Evolutionary conservation across 2,888 invertebrate genomes (phyloP).

Genomic region (Aphrophora alni): DNA sequence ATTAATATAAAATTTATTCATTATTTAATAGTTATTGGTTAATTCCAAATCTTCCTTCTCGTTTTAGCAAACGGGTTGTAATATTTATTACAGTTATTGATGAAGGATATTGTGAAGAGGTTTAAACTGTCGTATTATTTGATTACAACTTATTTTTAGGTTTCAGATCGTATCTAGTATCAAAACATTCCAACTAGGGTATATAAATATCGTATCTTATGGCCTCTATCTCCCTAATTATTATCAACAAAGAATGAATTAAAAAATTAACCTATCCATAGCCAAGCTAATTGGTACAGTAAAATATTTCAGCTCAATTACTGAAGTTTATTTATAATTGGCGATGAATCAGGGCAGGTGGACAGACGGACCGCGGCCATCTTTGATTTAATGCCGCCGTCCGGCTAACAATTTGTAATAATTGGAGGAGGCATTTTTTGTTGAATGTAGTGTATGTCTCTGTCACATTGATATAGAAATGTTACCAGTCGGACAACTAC

Average conservation of each 20-base stretch:
- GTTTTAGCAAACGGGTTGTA: too few relatives aligned
- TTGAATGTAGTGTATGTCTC: background rate
- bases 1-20: too few relatives aligned
- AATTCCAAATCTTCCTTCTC: too few relatives aligned
- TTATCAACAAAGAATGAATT: background rate
- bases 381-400: slow-evolving; percentile 9
- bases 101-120: too few relatives aligned
- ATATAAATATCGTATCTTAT: background rate
- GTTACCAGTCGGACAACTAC: background rate
- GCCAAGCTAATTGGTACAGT: background rate
- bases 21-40: too few relatives aligned
- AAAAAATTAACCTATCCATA: background rate
- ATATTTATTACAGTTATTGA: too few relatives aligned
- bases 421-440: background rate
- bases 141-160: background rate
- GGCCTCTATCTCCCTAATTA: background rate
- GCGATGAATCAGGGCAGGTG: slow-evolving; percentile 6
- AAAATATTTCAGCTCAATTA: slow-evolving; percentile 2
- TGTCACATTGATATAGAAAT: slow-evolving; percentile 1
- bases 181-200: background rate
- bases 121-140: background rate
- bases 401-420: slow-evolving; percentile 2
- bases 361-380: slow-evolving; percentile 6
- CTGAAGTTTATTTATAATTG: background rate
- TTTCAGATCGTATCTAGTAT: background rate